Evolutionary conservation across 2,888 invertebrate genomes (phyloP).

Genomic region (Hemaris fuciformis): DNA sequence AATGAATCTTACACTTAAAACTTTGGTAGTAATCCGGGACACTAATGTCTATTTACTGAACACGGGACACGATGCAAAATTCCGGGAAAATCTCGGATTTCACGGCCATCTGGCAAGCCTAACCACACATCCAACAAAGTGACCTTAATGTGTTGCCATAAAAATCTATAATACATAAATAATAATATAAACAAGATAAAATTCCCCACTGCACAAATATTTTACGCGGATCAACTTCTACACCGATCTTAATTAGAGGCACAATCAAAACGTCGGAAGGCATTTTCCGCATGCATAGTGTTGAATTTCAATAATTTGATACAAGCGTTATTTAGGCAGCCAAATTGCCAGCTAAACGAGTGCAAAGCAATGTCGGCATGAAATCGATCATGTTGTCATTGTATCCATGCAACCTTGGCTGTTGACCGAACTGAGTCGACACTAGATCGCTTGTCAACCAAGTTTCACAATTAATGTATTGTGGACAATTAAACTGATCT

Average conservation of each 20-base stretch:
- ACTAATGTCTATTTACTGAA: too few relatives aligned
- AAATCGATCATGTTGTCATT: slow-evolving; percentile 27
- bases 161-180: too few relatives aligned
- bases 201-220: too few relatives aligned
- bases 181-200: too few relatives aligned
- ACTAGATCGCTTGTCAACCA: background rate
- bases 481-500: background rate
- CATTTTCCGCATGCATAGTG: background rate
- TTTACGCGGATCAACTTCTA: too few relatives aligned
- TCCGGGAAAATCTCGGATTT: too few relatives aligned
- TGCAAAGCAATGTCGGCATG: slow-evolving; percentile 10
- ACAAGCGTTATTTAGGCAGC: background rate
- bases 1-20: too few relatives aligned
- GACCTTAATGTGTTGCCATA: too few relatives aligned
- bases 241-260: background rate
- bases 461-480: slow-evolving; percentile 5
- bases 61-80: too few relatives aligned
- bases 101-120: too few relatives aligned
- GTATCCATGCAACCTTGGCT: slow-evolving; percentile 35
- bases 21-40: too few relatives aligned
- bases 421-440: slow-evolving; percentile 29
- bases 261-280: background rate
- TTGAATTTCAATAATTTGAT: background rate
- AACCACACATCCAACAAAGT: too few relatives aligned
- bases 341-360: slow-evolving; percentile 6